Evolutionary conservation across 2,113 vertebrate species (phyloP), one percentile per base, ranked within the genome.

Genomic region (Myocastor coypus): DNA sequence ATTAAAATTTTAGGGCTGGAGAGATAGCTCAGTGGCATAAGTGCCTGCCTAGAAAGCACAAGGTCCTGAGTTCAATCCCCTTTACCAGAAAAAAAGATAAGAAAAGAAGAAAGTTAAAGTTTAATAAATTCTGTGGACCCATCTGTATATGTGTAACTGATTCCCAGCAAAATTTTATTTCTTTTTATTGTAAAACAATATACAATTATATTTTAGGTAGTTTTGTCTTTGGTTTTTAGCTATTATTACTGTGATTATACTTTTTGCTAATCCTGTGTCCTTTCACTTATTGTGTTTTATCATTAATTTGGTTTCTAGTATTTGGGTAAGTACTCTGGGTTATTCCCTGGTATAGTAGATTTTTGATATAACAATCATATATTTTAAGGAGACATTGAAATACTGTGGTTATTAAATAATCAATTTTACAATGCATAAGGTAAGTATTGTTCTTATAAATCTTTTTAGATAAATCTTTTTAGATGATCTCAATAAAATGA

Each of bases 401-500:
- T 94, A n/a, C 13, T 5, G 12, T 78, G 10, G 30, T 64, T 90
- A 89, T 71, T 66, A 63, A 92, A 69, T 34, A 89, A 84, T 59
- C 37, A 50, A 26, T 59, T 89, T 86, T 93, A 78, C 12, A 57
- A 64, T 94, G 32, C 83, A 63, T 77, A 57, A 94, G 92, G 16
- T 66, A 59, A 71, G 71, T 52, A 95, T 66, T 86, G 71, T 96
- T 83, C n/a, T 55, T 64, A 26, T 20, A 92, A 81, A 92, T 63
- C n/a, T 24, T 19, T 59, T 59, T 89, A 63, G 82, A 78, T 87
- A 95, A 89, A 37, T 57, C 80, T n/a, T n/a, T n/a, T n/a, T n/a
- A n/a, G n/a, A 92, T 59, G 34, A 92, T 94, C 20, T 68, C 64
- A 78, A 16, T 89, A 83, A 89, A 89, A 82, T 80, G 69, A 87